A percentile compares a stretch with the other conserved stretches of the same genome.
Evolutionary conservation across 2,888 invertebrate genomes (phyloP).

Genomic region (Eristalis arbustorum): DNA sequence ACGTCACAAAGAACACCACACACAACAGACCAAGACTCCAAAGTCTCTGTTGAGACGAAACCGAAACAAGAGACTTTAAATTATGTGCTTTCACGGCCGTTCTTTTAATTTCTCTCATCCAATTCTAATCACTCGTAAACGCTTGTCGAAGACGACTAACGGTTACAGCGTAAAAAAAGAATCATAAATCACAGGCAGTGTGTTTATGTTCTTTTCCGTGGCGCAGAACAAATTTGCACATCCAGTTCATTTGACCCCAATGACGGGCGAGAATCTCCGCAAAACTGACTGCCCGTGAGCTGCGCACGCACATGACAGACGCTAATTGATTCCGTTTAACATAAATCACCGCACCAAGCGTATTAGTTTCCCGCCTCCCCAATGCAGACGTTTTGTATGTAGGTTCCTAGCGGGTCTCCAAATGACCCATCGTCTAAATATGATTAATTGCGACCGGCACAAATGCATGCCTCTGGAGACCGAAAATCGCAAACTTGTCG

Average conservation of each 20-base stretch:
- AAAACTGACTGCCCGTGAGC: neutral
- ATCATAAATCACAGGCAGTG: neutral
- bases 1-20: no score
- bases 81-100: neutral
- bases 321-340: conserved; percentile 2
- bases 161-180: neutral
- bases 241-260: conserved; percentile 9
- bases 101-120: conserved; percentile 12
- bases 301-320: neutral
- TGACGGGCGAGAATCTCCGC: neutral
- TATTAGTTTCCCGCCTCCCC: neutral
- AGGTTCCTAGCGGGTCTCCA: conserved; percentile 14
- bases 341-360: neutral
- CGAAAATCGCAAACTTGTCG: neutral
- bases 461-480: neutral
- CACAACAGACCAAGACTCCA: no score
- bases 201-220: neutral
- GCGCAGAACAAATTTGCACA: neutral
- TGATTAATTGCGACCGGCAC: neutral
- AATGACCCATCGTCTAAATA: neutral
- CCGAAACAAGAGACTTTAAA: neutral
- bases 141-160: neutral
- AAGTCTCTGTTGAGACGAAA: neutral
- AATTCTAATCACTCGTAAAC: neutral
- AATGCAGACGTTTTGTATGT: neutral